Base-by-base conservation (phyloP, 2,797 vertebrate genomes). In the Otolemur crassicaudatus region DNA sequence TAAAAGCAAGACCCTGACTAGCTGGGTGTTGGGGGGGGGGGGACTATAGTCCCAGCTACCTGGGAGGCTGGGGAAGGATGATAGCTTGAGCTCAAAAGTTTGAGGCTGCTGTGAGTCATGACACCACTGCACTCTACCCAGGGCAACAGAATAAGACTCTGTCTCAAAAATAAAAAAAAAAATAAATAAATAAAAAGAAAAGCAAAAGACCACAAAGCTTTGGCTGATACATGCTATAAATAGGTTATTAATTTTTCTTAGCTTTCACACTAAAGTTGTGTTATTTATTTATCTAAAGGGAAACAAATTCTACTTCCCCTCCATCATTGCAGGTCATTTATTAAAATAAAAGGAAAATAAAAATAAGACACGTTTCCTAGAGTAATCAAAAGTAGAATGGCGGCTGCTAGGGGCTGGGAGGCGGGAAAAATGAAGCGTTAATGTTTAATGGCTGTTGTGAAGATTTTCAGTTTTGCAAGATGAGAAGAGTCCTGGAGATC, bases 221-320 rank as follows among this genome's bases (percentile, higher is more conserved):
- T 85, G 76, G 70, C 43, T 92, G 40, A 37, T 20, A 87, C 25
- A 37, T 27, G 29, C 9, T 67, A 53, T 82, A 75, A 84, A 81
- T 13, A 31, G 22, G 14, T 75, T 61, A 89, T 29, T 86, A 53
- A 49, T 76, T 92, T 94, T 86, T 91, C 77, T 70, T 91, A 53
- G 85, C 43, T 60, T 58, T 91, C 27, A 70, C 4, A 91, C 7
- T 56, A 25, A 93, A 90, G 56, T 9, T 81, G 16, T 81, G 16
- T 72, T 82, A 79, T 77, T 93, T 85, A 72, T 70, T 91, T 83
- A 89, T n/a, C 56, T 72, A 80, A 92, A 67, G 46, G 22, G 25
- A 93, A 87, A 87, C n/a, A 79, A 88, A 80, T 75, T 56, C 6
- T 65, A 83, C 73, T 90, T 90, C 34, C 29, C 79, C 70, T 31